Evolutionary conservation across 2,888 invertebrate genomes (phyloP).

Genomic region (Slavum lentiscoides): DNA sequence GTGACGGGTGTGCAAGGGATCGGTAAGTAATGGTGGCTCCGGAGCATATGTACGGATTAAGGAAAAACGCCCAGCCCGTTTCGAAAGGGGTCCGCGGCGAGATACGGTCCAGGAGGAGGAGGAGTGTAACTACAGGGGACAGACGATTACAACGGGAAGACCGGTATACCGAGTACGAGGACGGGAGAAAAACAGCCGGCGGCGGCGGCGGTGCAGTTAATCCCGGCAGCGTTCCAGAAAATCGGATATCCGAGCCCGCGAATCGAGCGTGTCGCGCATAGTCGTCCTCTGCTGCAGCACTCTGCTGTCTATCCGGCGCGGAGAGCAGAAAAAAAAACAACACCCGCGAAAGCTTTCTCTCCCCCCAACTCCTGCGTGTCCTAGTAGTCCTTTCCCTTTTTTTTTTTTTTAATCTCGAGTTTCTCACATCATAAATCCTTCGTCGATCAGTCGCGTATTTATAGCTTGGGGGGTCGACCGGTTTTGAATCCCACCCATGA

Average conservation of each 20-base stretch:
- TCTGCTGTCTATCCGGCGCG: not conserved
- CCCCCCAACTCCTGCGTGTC: not conserved
- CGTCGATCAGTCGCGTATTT: not conserved
- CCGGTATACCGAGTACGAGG: not conserved
- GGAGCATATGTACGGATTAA: constrained; percentile 50
- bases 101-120: not conserved
- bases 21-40: constrained; percentile 39
- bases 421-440: constrained; percentile 29
- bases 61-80: constrained; percentile 39
- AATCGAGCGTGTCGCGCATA: not conserved
- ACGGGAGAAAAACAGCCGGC: constrained; percentile 27
- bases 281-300: too few species aligned
- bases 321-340: not conserved
- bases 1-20: not conserved
- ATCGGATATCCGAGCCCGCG: constrained; percentile 48
- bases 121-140: constrained; percentile 3
- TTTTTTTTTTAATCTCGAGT: constrained; percentile 1
- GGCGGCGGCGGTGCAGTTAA: constrained; percentile 40
- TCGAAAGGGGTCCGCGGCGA: not conserved
- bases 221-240: constrained; percentile 50
- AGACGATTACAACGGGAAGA: constrained; percentile 40
- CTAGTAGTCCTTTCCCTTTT: not conserved
- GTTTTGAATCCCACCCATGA: too few species aligned
- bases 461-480: not conserved
- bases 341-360: constrained; percentile 17